Evolutionary conservation across 2,797 vertebrate species (phyloP).

Genomic region (Telmatherina bonti): DNA sequence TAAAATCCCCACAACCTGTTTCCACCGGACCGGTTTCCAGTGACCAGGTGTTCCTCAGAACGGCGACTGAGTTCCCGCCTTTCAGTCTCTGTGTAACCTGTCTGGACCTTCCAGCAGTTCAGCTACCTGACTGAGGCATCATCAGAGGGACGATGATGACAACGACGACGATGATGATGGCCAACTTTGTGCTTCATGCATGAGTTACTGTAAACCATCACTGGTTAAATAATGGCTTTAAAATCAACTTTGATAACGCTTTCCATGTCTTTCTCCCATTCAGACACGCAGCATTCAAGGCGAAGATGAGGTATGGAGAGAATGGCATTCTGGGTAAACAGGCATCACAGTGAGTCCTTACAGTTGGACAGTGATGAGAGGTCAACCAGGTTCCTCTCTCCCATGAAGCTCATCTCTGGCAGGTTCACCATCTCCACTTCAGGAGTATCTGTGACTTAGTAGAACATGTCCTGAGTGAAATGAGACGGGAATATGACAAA

Average conservation of each 20-base stretch:
- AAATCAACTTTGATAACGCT: neutral
- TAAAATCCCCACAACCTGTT: too few species aligned
- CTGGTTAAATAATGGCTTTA: neutral
- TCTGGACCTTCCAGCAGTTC: too few species aligned
- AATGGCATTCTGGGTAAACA: neutral
- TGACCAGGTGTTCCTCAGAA: too few species aligned
- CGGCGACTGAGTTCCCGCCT: too few species aligned
- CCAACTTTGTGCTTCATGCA: neutral
- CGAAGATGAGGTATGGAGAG: neutral
- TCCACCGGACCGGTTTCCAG: too few species aligned
- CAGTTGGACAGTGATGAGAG: neutral
- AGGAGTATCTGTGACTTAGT: conserved; percentile 43
- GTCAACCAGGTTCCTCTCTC: neutral
- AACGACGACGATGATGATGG: neutral
- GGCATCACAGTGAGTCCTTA: neutral
- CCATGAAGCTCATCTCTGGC: neutral
- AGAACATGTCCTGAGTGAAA: conserved; percentile 68
- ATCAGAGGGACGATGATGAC: neutral
- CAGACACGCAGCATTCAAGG: neutral
- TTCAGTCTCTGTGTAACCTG: too few species aligned
- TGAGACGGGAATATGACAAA: conserved; percentile 41
- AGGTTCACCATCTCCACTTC: conserved; percentile 1
- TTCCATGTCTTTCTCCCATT: too few species aligned
- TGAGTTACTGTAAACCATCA: neutral
- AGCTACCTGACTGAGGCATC: neutral